Percentiles rank a stretch among this genome's conserved stretches.
Conservation (phyloP, 2,888 invertebrate genomes). For the Pyrocoelia pectoralis region DNA sequence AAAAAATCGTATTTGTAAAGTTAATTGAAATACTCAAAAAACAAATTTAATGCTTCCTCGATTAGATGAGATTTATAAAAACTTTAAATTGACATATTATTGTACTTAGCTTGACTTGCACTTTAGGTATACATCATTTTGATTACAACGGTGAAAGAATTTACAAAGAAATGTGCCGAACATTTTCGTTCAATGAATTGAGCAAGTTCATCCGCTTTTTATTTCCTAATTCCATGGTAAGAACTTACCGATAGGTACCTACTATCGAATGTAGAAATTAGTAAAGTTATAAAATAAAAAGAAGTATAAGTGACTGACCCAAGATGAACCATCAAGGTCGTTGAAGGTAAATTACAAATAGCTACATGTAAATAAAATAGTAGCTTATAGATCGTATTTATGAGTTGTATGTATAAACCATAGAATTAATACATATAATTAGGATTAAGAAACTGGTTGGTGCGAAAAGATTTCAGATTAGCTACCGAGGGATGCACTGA, state of each 20-base stretch:
- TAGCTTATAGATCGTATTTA: constrained; percentile 36
- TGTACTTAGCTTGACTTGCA: constrained; percentile 5
- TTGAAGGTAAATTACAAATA: constrained; percentile 41
- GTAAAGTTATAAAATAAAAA: not conserved
- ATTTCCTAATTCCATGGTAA: too few relatives aligned
- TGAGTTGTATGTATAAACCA: not conserved
- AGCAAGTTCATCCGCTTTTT: too few relatives aligned
- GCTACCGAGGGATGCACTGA: constrained; percentile 7
- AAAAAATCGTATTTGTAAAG: not conserved
- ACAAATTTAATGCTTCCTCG: constrained; percentile 3
- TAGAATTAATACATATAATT: not conserved
- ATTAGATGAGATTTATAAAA: not conserved
- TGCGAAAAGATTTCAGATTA: constrained; percentile 7
- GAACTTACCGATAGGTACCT: too few relatives aligned
- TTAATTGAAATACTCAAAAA: constrained; percentile 5
- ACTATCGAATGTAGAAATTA: too few relatives aligned
- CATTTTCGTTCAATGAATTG: too few relatives aligned
- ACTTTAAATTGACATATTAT: constrained; percentile 6
- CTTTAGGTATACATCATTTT: too few relatives aligned
- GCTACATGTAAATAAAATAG: constrained; percentile 19
- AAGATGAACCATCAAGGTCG: constrained; percentile 43
- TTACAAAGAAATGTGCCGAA: too few relatives aligned
- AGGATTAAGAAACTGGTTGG: not conserved
- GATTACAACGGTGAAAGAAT: not conserved
- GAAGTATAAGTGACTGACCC: constrained; percentile 37